Evolutionary conservation across 2,797 vertebrate genomes (phyloP).

Genomic region (Vireo griseus): DNA sequence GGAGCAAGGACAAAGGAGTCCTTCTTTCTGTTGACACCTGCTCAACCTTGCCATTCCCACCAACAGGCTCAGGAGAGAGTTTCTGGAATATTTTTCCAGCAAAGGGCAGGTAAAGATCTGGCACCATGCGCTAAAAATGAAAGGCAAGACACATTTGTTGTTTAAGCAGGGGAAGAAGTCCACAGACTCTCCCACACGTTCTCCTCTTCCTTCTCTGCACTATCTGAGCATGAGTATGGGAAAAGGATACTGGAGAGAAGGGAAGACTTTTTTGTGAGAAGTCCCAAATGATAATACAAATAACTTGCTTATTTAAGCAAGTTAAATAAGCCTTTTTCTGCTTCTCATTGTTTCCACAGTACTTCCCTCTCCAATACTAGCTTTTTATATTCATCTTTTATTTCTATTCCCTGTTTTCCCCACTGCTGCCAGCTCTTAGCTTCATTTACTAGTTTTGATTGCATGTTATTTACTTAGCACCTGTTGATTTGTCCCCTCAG

Average conservation of each 20-base stretch:
- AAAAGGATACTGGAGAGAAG: background rate
- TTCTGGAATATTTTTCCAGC: background rate
- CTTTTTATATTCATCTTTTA: background rate
- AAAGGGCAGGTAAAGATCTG: background rate
- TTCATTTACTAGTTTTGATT: constrained; percentile 50
- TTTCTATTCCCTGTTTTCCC: background rate
- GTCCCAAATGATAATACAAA: background rate
- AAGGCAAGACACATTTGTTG: background rate
- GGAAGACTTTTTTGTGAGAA: background rate
- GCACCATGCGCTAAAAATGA: fast-evolving
- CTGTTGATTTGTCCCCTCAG: constrained; percentile 35
- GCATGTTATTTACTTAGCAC: constrained; percentile 47
- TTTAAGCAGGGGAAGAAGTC: background rate
- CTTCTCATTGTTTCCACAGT: background rate
- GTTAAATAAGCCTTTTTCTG: background rate
- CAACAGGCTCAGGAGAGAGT: background rate
- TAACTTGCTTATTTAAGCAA: background rate
- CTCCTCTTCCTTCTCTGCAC: background rate
- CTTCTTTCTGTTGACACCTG: background rate
- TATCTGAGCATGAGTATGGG: background rate
- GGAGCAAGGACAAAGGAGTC: background rate
- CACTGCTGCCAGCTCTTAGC: constrained; percentile 1
- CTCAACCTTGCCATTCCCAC: background rate
- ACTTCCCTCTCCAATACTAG: background rate
- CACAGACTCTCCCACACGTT: background rate